Percentiles rank a stretch among this genome's conserved stretches.
Evolutionary conservation across 2,888 invertebrate species (phyloP).

Genomic region (Ectobius pallidus): DNA sequence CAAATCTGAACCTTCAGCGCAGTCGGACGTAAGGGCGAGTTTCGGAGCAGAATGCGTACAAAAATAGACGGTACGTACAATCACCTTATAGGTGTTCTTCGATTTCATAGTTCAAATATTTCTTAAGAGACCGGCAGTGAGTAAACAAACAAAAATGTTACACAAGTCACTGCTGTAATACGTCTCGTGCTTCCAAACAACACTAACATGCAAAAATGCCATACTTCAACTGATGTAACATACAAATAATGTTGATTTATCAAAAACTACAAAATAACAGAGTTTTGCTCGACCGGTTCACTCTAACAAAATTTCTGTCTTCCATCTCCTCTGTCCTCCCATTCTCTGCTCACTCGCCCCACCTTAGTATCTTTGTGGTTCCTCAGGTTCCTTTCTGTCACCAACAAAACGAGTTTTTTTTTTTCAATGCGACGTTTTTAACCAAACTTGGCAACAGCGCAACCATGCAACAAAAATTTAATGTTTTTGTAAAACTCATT

Average conservation of each 20-base stretch:
- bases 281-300: constrained; percentile 10
- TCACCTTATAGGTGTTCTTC: constrained; percentile 12
- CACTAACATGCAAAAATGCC: no score
- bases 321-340: not conserved
- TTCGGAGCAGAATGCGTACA: not conserved
- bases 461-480: not conserved
- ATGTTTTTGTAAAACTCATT: no score
- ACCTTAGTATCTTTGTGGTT: not conserved
- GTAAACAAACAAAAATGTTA: constrained; percentile 30
- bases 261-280: not conserved
- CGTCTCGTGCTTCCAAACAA: not conserved
- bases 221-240: no score
- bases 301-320: not conserved
- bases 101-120: constrained; percentile 1
- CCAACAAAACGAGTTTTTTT: constrained; percentile 5
- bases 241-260: not conserved
- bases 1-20: constrained; percentile 36
- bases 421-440: not conserved
- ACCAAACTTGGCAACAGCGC: not conserved
- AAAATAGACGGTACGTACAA: constrained; percentile 1
- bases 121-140: constrained; percentile 13
- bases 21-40: constrained; percentile 12
- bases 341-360: not conserved
- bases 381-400: not conserved
- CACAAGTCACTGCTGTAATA: not conserved